These are phyloP conservation scores for Ophioninae sp. DNA, from an alignment of 2,888 invertebrate genomes.

Conservation along the genomic window DNA sequence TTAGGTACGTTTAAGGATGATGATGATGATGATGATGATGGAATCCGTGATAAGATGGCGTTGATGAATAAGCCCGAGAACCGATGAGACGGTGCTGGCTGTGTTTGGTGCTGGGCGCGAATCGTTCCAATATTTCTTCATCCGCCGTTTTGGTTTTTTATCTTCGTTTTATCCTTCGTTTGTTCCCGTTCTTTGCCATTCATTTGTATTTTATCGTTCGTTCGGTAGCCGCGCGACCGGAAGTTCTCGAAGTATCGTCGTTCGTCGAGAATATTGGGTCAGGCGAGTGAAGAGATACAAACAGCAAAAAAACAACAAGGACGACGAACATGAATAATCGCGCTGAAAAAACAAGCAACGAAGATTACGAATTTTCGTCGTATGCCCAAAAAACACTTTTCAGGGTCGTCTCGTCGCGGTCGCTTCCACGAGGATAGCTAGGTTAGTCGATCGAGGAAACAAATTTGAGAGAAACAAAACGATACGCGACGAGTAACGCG, in stretches of 20 bases:
- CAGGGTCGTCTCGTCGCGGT: constrained; percentile 55
- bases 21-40: neutral
- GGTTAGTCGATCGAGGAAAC: constrained; percentile 32
- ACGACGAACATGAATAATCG: constrained; percentile 28
- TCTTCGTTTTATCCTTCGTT: neutral
- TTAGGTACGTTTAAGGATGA: constrained; percentile 27
- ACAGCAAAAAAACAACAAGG: constrained; percentile 23
- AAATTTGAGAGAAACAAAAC: constrained; percentile 28
- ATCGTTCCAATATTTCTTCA: constrained; percentile 20
- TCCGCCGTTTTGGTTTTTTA: constrained; percentile 46
- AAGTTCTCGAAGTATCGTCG: constrained; percentile 55
- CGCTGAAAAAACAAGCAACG: no score
- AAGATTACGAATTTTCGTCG: no score
- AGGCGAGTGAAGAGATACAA: neutral
- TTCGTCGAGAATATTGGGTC: no score
- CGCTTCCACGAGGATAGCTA: constrained; percentile 30
- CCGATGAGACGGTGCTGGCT: constrained; percentile 63
- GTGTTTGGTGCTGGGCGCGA: constrained; percentile 52
- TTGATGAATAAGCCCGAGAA: constrained; percentile 33
- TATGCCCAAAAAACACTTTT: neutral
- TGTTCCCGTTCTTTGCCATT: constrained; percentile 12
- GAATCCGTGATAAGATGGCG: constrained; percentile 43
- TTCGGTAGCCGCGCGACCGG: constrained; percentile 29
- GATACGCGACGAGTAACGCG: constrained; percentile 38
- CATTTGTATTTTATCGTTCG: constrained; percentile 13